Percentiles rank a stretch among this genome's conserved stretches.
These are phyloP conservation scores for Caenorhabditis afra DNA, from an alignment of 2,888 invertebrate genomes.

Conservation along the genomic window DNA sequence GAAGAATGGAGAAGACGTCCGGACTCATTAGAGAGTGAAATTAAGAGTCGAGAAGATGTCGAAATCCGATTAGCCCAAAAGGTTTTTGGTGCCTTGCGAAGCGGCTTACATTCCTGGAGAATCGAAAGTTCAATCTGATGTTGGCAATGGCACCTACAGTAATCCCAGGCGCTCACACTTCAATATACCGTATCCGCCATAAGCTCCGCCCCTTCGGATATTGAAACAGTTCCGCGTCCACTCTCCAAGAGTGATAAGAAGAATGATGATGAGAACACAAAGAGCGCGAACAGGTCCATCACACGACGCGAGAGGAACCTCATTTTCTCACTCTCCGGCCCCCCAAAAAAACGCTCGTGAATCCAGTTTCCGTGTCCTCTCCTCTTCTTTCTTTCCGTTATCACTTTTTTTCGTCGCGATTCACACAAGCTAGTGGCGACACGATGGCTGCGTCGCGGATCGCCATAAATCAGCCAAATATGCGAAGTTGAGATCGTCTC, in stretches of 20 bases:
- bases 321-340: slow-evolving; percentile 19
- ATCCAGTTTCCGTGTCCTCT: slow-evolving; percentile 41
- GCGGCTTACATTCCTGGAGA: background rate
- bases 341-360: slow-evolving; percentile 28
- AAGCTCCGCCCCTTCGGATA: background rate
- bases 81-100: slow-evolving; percentile 15
- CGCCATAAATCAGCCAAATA: slow-evolving; percentile 47
- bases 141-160: background rate
- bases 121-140: background rate
- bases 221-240: slow-evolving; percentile 25
- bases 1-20: slow-evolving; percentile 7
- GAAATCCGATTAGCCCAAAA: slow-evolving; percentile 14
- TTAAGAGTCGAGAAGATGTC: slow-evolving; percentile 8
- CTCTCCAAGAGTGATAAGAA: background rate
- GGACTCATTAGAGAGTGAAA: slow-evolving; percentile 33
- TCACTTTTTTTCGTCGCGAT: background rate
- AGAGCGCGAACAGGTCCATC: background rate
- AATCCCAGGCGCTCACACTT: background rate
- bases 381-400: slow-evolving; percentile 18
- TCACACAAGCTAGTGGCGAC: slow-evolving; percentile 28
- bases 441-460: slow-evolving; percentile 39
- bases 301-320: background rate
- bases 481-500: slow-evolving; percentile 45
- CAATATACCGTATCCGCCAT: background rate
- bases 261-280: slow-evolving; percentile 42